phyloP scores from a whole-genome alignment of 2,113 vertebrate species.

The Sterrhoptilus dennistouni region DNA sequence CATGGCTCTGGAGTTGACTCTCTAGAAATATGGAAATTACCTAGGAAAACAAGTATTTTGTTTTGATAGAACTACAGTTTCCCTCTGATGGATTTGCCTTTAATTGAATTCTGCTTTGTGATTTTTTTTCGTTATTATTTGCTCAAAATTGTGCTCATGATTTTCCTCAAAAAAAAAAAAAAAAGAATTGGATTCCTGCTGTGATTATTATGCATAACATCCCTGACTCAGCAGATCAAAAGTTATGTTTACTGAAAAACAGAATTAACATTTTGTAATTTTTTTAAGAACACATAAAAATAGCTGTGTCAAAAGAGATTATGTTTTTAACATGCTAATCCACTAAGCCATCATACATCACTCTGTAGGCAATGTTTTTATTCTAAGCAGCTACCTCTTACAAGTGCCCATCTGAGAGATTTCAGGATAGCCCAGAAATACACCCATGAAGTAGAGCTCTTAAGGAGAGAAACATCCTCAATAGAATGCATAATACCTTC shows the following conservation, averaged over 20 bases:
- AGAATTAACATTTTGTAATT: conserved; percentile 29
- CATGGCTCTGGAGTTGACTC: not conserved
- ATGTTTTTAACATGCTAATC: conserved; percentile 29
- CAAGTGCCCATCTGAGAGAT: not conserved
- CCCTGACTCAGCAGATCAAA: conserved; percentile 41
- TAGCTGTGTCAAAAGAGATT: conserved; percentile 39
- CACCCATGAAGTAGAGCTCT: not conserved
- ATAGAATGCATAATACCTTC: not conserved
- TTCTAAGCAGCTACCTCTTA: not conserved
- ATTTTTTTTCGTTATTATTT: not conserved
- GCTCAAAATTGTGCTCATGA: not conserved
- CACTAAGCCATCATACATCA: not conserved
- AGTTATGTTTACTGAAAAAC: conserved; percentile 41
- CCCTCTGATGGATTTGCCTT: not conserved
- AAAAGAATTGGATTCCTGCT: conserved; percentile 9
- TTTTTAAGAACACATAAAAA: conserved; percentile 7
- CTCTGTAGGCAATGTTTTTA: conserved; percentile 1
- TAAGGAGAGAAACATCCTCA: not conserved
- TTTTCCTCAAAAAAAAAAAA: not conserved
- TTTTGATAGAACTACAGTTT: not conserved
- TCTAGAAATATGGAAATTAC: not conserved
- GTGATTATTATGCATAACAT: conserved; percentile 16
- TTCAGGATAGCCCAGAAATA: not conserved
- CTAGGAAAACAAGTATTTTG: not conserved
- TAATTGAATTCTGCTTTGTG: not conserved